Evolutionary conservation across 2,888 invertebrate genomes (phyloP).

Genomic region (Melangyna quadrimaculata): DNA sequence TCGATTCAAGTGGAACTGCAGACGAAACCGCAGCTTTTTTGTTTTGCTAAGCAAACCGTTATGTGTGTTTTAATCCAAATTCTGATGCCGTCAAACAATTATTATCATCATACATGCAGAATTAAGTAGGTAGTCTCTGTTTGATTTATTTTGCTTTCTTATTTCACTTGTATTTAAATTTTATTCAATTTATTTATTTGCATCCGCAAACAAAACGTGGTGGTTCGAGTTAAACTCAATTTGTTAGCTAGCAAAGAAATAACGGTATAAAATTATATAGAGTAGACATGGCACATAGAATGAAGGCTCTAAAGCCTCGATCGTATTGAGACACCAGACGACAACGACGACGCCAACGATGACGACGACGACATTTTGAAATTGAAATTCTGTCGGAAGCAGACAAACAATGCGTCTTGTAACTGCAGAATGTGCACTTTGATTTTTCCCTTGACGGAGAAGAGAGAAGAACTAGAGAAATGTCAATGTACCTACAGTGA

Average conservation of each 20-base stretch:
- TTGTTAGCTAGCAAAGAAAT: slow-evolving; percentile 6
- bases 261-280: slow-evolving; percentile 12
- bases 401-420: slow-evolving; percentile 41
- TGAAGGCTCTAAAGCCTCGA: slow-evolving; percentile 25
- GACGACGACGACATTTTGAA: slow-evolving; percentile 24
- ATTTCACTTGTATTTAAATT: slow-evolving; percentile 7
- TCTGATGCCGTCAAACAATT: background rate
- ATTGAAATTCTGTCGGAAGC: slow-evolving; percentile 42
- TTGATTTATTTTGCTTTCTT: background rate
- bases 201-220: slow-evolving; percentile 15
- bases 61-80: background rate
- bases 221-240: slow-evolving; percentile 42
- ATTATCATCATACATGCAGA: background rate
- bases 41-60: too few species aligned
- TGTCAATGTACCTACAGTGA: slow-evolving; percentile 21
- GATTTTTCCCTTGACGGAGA: slow-evolving; percentile 5
- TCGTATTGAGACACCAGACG: background rate
- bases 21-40: background rate
- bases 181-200: slow-evolving; percentile 47
- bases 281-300: background rate
- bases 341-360: background rate
- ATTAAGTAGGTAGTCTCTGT: background rate
- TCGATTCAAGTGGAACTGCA: too few species aligned
- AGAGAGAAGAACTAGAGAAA: slow-evolving; percentile 11
- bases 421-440: slow-evolving; percentile 33